Evolutionary conservation across 2,888 invertebrate species (phyloP), one percentile per base, ranked within the genome.

Genomic region (Epistrophella euchroma): DNA sequence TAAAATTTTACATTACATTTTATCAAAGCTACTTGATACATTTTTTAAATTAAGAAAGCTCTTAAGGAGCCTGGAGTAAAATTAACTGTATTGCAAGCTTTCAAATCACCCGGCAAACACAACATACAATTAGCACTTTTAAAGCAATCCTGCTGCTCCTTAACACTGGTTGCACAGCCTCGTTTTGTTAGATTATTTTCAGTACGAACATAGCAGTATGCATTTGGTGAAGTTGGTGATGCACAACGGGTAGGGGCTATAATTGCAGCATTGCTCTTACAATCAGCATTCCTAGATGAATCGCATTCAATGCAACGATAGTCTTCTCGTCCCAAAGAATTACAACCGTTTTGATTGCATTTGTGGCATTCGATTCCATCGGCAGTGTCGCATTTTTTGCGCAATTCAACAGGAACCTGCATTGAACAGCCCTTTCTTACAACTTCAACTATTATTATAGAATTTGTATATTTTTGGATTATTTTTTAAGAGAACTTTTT

Each of bases 381-480:
- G 4, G 79, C 43, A 4, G 10, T 19, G 11, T 90, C 89, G 55
- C 91, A 92, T 15, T 89, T 90, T 0, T 73, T 62, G 0, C 91
- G 90, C 79, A 90, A 70, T 9, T 89, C 71, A 7, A 88, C 75
- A 0, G 91, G 90, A 40, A 91, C 89, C 56, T 91, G 90, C 45
- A 90, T 66, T 0, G 89, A 91, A 76, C 92, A 92, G n/a, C 92
- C 92, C 45, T 90, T 90, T 75, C 88, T 89, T 2, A 91, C 80
- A 4, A 91, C 89, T 55, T 87, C 87, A 37, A 89, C 91, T 90
- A 75, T 0, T n/a, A n/a, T n/a, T n/a, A 28, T 4, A 25, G 2
- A 25, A 25, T 25, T 3, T 3, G 4, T 28, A 32, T 13, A 6
- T 2, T 25, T n/a, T n/a, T 13, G 28, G 10, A 40, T 19, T 1